These are phyloP conservation scores for Metacarcinus magister DNA, from an alignment of 2,888 invertebrate genomes.

Conservation along the genomic window DNA sequence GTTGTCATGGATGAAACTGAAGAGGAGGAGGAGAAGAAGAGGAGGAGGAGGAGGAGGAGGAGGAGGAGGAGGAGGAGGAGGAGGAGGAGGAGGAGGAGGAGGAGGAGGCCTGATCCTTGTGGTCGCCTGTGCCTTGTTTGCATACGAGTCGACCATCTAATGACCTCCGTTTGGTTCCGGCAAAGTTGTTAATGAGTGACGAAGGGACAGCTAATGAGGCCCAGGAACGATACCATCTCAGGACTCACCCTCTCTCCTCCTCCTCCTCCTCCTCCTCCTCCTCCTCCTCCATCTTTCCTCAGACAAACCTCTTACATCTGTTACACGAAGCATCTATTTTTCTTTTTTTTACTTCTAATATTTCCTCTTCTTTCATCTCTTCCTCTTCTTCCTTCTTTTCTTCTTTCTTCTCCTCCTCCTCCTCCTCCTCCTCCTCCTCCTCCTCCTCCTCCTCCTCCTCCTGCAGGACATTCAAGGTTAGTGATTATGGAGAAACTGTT, in stretches of 20 bases:
- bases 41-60: neutral
- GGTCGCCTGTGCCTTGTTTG: constrained; percentile 38
- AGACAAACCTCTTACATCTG: neutral
- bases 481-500: too few relatives aligned
- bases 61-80: constrained; percentile 19
- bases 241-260: neutral
- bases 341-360: neutral
- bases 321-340: neutral
- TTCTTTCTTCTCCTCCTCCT: neutral
- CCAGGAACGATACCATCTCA: constrained; percentile 48
- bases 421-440: neutral
- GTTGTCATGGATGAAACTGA: too few relatives aligned
- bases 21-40: neutral
- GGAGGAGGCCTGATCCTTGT: neutral
- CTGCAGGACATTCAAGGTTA: too few relatives aligned
- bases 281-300: neutral
- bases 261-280: neutral
- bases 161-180: constrained; percentile 45
- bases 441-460: neutral
- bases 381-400: neutral
- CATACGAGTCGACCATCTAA: constrained; percentile 46
- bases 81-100: neutral
- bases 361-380: neutral
- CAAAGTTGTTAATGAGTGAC: constrained; percentile 56
- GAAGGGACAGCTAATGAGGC: constrained; percentile 59